Percentiles rank a stretch among this genome's conserved stretches.
These are phyloP conservation scores for Lithophane socia DNA, from an alignment of 2,888 invertebrate species.

Conservation along the genomic window DNA sequence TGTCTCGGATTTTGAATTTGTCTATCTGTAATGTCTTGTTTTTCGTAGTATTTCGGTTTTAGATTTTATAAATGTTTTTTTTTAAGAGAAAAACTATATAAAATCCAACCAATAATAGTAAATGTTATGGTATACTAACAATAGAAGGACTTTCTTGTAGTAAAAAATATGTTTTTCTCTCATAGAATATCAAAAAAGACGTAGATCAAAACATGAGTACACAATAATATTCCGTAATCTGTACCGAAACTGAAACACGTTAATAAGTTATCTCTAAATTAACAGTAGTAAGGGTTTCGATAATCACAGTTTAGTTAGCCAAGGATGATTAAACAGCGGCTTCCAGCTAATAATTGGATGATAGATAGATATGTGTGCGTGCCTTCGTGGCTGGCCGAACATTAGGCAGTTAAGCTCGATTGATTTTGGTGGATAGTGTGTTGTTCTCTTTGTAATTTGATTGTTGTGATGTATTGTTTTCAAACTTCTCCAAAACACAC, in stretches of 20 bases:
- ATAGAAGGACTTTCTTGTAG: neutral
- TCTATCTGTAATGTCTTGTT: too few species aligned
- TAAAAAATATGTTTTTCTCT: neutral
- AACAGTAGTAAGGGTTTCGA: conserved; percentile 40
- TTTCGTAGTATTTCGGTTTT: too few species aligned
- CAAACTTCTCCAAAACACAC: neutral
- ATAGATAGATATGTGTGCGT: conserved; percentile 38
- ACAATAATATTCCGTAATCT: neutral
- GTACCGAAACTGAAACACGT: neutral
- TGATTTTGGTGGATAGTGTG: conserved; percentile 41
- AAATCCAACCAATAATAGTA: neutral
- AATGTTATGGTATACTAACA: neutral
- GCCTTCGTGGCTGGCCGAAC: conserved; percentile 31
- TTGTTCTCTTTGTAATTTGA: conserved; percentile 39
- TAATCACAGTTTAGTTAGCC: conserved; percentile 56
- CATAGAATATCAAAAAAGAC: neutral
- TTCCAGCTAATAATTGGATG: conserved; percentile 50
- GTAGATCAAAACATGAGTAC: neutral
- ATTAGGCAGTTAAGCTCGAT: conserved; percentile 38
- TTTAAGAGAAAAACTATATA: too few species aligned
- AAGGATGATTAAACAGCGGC: conserved; percentile 43
- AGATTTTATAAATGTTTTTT: too few species aligned
- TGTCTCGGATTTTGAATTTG: too few species aligned
- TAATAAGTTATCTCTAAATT: conserved; percentile 35
- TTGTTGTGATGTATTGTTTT: neutral